Evolutionary conservation across 2,113 vertebrate species (phyloP).

Genomic region (Sminthopsis crassicaudata): DNA sequence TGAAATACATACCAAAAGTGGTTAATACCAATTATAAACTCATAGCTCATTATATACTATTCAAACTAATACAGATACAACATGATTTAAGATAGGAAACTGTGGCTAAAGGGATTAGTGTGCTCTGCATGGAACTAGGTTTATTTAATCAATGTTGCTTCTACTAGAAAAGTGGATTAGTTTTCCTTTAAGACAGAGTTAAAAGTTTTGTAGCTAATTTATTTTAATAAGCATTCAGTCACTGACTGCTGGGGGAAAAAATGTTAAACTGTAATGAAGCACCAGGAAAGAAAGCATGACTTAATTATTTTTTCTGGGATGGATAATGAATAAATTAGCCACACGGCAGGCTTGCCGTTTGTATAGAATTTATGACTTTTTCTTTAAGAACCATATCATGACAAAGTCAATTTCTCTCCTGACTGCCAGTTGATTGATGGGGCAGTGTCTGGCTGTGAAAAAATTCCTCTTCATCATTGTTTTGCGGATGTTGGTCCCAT

Average conservation of each 20-base stretch:
- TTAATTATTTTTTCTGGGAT: slow-evolving; percentile 89
- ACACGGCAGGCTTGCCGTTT: slow-evolving; percentile 84
- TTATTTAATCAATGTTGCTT: slow-evolving; percentile 88
- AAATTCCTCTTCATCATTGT: slow-evolving; percentile 80
- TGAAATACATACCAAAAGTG: slow-evolving; percentile 60
- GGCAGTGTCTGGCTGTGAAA: slow-evolving; percentile 77
- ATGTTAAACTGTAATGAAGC: slow-evolving; percentile 84
- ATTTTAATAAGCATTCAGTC: slow-evolving; percentile 89
- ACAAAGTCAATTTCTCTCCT: slow-evolving; percentile 87
- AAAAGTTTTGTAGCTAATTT: slow-evolving; percentile 90
- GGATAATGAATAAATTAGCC: slow-evolving; percentile 91
- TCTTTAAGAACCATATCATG: slow-evolving; percentile 87
- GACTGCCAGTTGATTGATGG: slow-evolving; percentile 84
- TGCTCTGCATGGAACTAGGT: slow-evolving; percentile 84
- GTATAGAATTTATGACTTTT: slow-evolving; percentile 88
- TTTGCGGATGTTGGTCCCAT: slow-evolving; percentile 60
- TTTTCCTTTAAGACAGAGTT: slow-evolving; percentile 88
- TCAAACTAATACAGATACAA: slow-evolving; percentile 84
- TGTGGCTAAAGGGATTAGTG: slow-evolving; percentile 88
- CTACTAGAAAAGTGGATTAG: slow-evolving; percentile 86
- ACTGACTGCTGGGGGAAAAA: slow-evolving; percentile 83
- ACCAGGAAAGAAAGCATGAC: slow-evolving; percentile 85
- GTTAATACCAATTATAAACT: slow-evolving; percentile 83
- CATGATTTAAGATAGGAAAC: slow-evolving; percentile 84
- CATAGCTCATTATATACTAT: slow-evolving; percentile 80